phyloP scores from a whole-genome alignment of 1,140 invertebrate genomes.

The Eueides isabella region DNA sequence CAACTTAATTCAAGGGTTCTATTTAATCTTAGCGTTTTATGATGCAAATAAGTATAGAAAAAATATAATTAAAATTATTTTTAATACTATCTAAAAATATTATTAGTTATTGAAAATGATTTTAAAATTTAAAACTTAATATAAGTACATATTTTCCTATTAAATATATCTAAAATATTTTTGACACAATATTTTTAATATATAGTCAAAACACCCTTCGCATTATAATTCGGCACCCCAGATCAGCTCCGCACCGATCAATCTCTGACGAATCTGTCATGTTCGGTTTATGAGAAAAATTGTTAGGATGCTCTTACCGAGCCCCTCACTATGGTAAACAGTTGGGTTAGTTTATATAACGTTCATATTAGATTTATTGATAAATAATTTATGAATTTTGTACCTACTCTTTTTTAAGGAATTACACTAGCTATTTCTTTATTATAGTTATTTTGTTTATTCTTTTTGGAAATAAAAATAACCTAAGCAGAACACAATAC shows the following conservation, averaged over 20 bases:
- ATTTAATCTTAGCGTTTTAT: background rate
- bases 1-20: background rate
- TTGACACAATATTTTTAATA: conserved; percentile 35
- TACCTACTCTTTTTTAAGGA: background rate
- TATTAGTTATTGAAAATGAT: too few relatives aligned
- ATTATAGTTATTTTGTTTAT: too few relatives aligned
- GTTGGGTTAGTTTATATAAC: conserved; percentile 57
- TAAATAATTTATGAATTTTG: conserved; percentile 40
- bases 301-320: conserved; percentile 70
- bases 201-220: conserved; percentile 62
- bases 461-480: too few relatives aligned
- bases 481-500: too few relatives aligned
- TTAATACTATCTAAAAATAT: too few relatives aligned
- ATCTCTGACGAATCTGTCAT: conserved; percentile 83
- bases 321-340: conserved; percentile 60
- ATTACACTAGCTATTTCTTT: background rate
- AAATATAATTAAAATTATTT: background rate
- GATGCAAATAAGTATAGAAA: background rate
- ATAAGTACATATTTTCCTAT: background rate
- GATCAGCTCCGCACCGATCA: conserved; percentile 77
- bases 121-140: too few relatives aligned
- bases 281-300: conserved; percentile 84
- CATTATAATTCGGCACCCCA: conserved; percentile 80
- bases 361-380: conserved; percentile 52
- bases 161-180: conserved; percentile 14